Conservation (phyloP, 1,140 invertebrate genomes). For the Ceratina calcarata region DNA sequence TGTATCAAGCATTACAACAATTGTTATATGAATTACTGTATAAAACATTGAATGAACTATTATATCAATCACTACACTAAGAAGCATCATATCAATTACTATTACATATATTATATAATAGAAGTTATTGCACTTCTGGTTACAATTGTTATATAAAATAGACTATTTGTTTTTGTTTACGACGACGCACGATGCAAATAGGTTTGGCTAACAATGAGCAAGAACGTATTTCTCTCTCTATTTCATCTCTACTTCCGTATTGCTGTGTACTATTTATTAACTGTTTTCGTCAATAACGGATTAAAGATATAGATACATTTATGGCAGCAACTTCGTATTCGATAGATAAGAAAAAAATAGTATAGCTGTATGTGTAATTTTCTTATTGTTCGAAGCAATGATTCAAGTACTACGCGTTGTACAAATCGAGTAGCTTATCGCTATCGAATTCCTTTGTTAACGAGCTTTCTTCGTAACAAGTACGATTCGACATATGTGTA, state of each 20-base stretch:
- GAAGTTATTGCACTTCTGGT: too few relatives aligned
- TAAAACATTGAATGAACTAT: too few relatives aligned
- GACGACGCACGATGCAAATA: too few relatives aligned
- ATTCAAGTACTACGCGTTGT: not conserved
- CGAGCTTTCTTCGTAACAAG: not conserved
- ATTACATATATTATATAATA: too few relatives aligned
- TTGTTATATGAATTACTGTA: too few relatives aligned
- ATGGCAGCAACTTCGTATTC: not conserved
- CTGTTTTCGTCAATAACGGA: not conserved
- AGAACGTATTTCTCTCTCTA: not conserved
- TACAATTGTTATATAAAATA: too few relatives aligned
- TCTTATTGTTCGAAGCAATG: not conserved
- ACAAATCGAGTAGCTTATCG: not conserved
- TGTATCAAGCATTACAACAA: too few relatives aligned
- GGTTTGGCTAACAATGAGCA: not conserved
- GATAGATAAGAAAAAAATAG: not conserved
- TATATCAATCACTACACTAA: too few relatives aligned
- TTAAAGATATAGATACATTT: not conserved
- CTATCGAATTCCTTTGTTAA: conserved; percentile 19
- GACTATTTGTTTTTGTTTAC: too few relatives aligned
- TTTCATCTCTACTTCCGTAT: not conserved
- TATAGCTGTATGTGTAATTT: not conserved
- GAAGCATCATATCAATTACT: too few relatives aligned
- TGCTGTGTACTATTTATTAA: not conserved
- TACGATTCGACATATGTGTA: not conserved